phyloP scores from a whole-genome alignment of 2,888 invertebrate genomes.

The Scelioninae gen. 1 region DNA sequence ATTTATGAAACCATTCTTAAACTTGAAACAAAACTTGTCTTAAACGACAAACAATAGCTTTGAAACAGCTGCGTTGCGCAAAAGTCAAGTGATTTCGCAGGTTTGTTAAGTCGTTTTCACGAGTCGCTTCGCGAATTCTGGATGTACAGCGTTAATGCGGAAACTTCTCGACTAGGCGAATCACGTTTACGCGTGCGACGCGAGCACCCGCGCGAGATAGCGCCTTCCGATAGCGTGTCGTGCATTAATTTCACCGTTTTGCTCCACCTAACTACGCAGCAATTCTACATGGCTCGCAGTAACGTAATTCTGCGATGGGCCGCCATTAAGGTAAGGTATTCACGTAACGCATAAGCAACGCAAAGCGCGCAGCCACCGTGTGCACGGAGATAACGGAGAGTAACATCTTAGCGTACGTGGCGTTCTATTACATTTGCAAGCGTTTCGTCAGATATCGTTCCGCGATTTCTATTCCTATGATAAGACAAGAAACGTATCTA shows the following conservation, averaged over 20 bases:
- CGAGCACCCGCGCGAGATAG: slow-evolving; percentile 75
- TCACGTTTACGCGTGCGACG: slow-evolving; percentile 80
- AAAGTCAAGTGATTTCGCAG: slow-evolving; percentile 35
- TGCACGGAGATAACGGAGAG: slow-evolving; percentile 82
- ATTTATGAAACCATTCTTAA: no score
- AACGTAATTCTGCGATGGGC: slow-evolving; percentile 71
- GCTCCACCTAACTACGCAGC: slow-evolving; percentile 72
- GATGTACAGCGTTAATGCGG: slow-evolving; percentile 72
- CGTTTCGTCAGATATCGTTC: slow-evolving; percentile 67
- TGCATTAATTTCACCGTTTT: slow-evolving; percentile 80
- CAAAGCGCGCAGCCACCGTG: slow-evolving; percentile 81
- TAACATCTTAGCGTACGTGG: slow-evolving; percentile 80
- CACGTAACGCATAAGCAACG: slow-evolving; percentile 84
- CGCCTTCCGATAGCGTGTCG: slow-evolving; percentile 76
- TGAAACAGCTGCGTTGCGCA: slow-evolving; percentile 55
- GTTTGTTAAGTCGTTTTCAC: slow-evolving; percentile 57
- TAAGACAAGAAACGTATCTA: slow-evolving; percentile 69
- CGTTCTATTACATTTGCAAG: slow-evolving; percentile 78
- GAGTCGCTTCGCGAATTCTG: slow-evolving; percentile 57
- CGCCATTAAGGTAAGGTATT: slow-evolving; percentile 82
- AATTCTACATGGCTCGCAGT: slow-evolving; percentile 69
- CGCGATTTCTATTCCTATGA: slow-evolving; percentile 52
- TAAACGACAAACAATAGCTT: slow-evolving; percentile 14
- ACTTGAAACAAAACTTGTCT: slow-evolving; percentile 8
- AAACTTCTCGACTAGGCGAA: slow-evolving; percentile 81